phyloP scores from a whole-genome alignment of 1,140 invertebrate species.

The Cephus cinctus region DNA sequence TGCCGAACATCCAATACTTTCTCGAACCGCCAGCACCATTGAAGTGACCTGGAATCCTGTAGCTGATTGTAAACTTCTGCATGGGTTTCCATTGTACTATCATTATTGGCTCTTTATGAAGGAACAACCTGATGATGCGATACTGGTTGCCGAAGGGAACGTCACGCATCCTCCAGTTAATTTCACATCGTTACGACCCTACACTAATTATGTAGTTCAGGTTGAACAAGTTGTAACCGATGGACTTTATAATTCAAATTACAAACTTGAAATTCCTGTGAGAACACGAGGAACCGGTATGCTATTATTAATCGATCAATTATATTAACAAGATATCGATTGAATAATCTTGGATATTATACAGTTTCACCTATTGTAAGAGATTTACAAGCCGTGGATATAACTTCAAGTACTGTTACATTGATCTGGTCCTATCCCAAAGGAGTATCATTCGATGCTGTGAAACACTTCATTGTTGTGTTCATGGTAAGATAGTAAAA shows the following conservation, averaged over 20 bases:
- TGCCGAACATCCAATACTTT: not conserved
- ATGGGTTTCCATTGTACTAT: constrained; percentile 8
- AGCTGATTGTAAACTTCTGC: constrained; percentile 1
- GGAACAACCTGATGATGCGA: not conserved
- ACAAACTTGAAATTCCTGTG: constrained; percentile 9
- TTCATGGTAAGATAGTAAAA: not conserved
- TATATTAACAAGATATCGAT: not conserved
- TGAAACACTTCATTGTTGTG: not conserved
- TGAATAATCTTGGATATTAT: not conserved
- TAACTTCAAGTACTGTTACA: not conserved
- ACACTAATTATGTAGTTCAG: constrained; percentile 6
- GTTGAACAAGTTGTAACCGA: constrained; percentile 9
- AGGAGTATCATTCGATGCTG: not conserved
- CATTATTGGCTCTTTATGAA: constrained; percentile 2
- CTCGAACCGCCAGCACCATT: not conserved
- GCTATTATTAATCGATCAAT: not conserved
- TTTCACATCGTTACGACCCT: constrained; percentile 2
- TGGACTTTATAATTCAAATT: constrained; percentile 2
- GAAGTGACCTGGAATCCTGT: constrained; percentile 9
- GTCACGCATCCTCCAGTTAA: constrained; percentile 9
- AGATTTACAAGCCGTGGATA: not conserved
- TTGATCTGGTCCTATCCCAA: not conserved
- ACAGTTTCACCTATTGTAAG: not conserved
- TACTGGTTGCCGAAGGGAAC: not conserved
- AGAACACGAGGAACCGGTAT: constrained; percentile 4